These are phyloP conservation scores for Azemiops feae DNA, from an alignment of 2,113 vertebrate species.

Conservation along the genomic window DNA sequence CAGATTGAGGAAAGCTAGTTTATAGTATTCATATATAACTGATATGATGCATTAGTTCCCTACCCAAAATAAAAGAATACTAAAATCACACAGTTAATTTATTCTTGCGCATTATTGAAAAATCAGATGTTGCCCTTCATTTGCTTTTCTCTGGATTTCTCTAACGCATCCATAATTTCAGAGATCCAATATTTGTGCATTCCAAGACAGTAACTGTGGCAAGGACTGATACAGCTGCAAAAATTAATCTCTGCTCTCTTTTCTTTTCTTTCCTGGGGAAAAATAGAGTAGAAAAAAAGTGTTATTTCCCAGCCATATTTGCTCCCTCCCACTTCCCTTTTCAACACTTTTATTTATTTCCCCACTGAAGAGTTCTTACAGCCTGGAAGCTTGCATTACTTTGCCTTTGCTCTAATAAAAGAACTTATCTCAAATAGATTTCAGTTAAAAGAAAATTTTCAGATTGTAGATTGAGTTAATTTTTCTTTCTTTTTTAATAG, in stretches of 20 bases:
- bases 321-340: not conserved
- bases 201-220: not conserved
- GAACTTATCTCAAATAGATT: not conserved
- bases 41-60: not conserved
- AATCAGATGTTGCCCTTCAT: not conserved
- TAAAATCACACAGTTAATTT: not conserved
- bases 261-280: not conserved
- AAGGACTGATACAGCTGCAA: not conserved
- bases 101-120: not conserved
- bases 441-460: not conserved
- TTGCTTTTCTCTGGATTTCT: not conserved
- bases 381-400: not conserved
- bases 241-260: not conserved
- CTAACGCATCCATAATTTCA: not conserved
- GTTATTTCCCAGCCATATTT: not conserved
- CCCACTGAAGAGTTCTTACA: not conserved
- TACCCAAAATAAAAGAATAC: not conserved
- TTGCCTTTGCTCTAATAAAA: not conserved
- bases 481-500: not conserved
- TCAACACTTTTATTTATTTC: not conserved
- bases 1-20: not conserved
- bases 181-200: not conserved
- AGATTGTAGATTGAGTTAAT: not conserved
- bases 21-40: not conserved
- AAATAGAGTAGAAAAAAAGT: not conserved